Evolutionary conservation across 2,797 vertebrate species (phyloP).

Genomic region (Lagocephalus sceleratus): DNA sequence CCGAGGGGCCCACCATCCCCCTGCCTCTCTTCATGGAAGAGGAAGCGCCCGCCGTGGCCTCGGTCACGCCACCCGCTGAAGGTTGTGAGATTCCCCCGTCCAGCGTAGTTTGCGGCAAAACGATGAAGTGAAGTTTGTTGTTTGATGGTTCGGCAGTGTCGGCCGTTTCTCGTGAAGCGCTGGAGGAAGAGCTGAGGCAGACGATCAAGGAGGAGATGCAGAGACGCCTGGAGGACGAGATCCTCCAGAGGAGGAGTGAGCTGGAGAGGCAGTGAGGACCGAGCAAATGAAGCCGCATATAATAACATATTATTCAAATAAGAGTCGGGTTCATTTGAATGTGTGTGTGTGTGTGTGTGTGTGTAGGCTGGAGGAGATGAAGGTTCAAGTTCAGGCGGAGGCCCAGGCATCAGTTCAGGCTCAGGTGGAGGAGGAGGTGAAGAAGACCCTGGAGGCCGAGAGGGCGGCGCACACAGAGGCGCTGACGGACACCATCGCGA

Average conservation of each 20-base stretch:
- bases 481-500: conserved; percentile 78
- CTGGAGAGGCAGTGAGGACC: conserved; percentile 65
- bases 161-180: conserved; percentile 30
- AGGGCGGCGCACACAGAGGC: conserved; percentile 72
- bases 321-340: neutral
- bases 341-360: neutral
- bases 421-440: conserved; percentile 74
- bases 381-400: conserved; percentile 35
- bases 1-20: conserved; percentile 23
- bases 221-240: conserved; percentile 64
- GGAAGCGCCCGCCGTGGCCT: conserved; percentile 8
- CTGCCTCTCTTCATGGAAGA: conserved; percentile 29
- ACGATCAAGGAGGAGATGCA: conserved; percentile 64
- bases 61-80: conserved; percentile 29
- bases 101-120: neutral
- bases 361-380: conserved; percentile 65
- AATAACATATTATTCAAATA: neutral
- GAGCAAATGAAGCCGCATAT: neutral
- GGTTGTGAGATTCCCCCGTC: conserved; percentile 27
- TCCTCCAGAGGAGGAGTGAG: conserved; percentile 53
- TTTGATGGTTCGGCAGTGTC: conserved; percentile 2
- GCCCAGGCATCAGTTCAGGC: conserved; percentile 52
- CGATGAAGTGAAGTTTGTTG: neutral
- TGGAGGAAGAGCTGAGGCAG: conserved; percentile 61
- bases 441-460: conserved; percentile 78